A percentile compares a stretch with the other conserved stretches of the same genome.
Evolutionary conservation across 2,888 invertebrate genomes (phyloP).

Genomic region (Micoletzkya japonica): DNA sequence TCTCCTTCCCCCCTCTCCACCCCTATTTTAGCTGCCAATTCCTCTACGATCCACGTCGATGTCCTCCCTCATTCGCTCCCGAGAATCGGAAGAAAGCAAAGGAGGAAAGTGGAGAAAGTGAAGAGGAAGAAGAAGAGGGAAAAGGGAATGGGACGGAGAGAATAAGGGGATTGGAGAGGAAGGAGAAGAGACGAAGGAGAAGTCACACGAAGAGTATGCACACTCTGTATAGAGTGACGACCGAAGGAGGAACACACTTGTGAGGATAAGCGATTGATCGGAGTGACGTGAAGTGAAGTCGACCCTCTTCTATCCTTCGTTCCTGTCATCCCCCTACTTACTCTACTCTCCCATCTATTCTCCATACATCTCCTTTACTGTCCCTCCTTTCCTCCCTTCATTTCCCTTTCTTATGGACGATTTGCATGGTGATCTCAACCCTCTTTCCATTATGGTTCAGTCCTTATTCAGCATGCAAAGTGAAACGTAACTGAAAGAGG

Average conservation of each 20-base stretch:
- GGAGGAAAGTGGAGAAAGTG: neutral
- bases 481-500: no score
- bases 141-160: neutral
- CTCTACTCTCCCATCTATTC: neutral
- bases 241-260: constrained; percentile 11
- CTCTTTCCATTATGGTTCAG: neutral
- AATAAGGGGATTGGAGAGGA: neutral
- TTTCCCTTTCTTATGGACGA: neutral
- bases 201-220: neutral
- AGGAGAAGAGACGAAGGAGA: neutral
- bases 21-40: constrained; percentile 21
- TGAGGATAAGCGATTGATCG: constrained; percentile 16
- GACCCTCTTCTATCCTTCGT: no score
- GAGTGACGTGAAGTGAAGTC: no score
- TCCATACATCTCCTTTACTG: neutral
- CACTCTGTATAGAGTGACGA: neutral
- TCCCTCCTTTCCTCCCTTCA: constrained; percentile 7
- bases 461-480: no score
- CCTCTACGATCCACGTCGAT: constrained; percentile 16
- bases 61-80: neutral
- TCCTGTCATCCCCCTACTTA: neutral
- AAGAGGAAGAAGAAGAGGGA: neutral
- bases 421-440: neutral
- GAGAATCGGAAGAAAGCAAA: neutral
- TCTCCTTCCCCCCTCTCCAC: neutral